Base-by-base conservation (phyloP, 2,113 vertebrate genomes). In the Cromileptes altivelis region DNA sequence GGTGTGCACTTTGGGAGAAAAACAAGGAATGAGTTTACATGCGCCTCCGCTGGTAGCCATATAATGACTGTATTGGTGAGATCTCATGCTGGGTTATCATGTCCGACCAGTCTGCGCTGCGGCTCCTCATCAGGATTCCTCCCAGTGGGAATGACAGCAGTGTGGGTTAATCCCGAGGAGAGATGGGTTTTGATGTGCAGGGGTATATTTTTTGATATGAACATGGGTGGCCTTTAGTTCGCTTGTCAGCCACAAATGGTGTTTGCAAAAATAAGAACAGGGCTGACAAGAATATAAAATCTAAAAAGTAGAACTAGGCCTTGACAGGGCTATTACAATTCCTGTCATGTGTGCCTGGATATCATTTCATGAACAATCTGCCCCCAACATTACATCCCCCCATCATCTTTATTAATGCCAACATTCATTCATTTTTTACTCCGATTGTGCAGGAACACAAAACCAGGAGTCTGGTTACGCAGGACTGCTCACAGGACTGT, bases 61-160 rank as follows among this genome's bases (percentile, higher is more conserved):
- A 42, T 79, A 79, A 85, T 87, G 67, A 67, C 70, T 70, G 70
- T 53, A 67, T 65, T 70, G 53, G 18, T 60, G 72, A 79, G 65
- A 70, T 86, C 49, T 33, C 81, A 76, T 45, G 82, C 85, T 83
- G 70, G 37, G 79, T 88, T 92, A 84, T 92, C 83, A 65, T 74
- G 57, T 85, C 70, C 37, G 6, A 69, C 77, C 81, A 85, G 86
- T 89, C 17, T 15, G 30, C 72, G 74, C 25, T 18, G 53, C 23
- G 19, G 70, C 76, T 74, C 56, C 81, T 85, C 82, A 81, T 86
- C 79, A 82, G 70, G 78, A 81, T 67, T 84, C 64, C 75, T 72
- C 78, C 72, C 80, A 72, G 81, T 82, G 85, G 89, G 88, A 79
- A 87, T 23, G 57, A 57, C 80, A 49, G 70, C 71, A 18, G 60